Base-by-base conservation (phyloP, 2,888 invertebrate genomes). In the Yponomeuta malinellus region DNA sequence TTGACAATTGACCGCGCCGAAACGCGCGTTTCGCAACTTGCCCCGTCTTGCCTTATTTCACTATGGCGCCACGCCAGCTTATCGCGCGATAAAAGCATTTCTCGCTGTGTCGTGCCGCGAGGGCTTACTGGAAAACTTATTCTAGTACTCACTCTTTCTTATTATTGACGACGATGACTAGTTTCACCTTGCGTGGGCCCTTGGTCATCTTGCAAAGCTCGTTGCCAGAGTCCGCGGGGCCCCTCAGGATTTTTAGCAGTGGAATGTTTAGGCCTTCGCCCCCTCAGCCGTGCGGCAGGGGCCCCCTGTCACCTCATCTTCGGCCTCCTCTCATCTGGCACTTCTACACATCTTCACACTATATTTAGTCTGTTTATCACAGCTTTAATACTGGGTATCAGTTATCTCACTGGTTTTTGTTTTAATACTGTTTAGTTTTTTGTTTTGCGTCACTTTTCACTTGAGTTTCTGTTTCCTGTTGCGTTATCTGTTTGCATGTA, bases 161-260 rank as follows among this genome's bases (percentile, higher is more conserved):
- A 88, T 92, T 93, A 90, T 93, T 93, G 87, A 93, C 93, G 85
- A 93, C 93, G 90, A 93, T 93, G 90, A 93, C 93, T 88, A 93
- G 91, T 77, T 93, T 93, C 81, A 93, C 93, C 85, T 93, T 93
- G 86, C 93, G 87, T 87, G 93, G 93, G 90, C 93, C 93, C 92
- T 93, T 93, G 82, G 93, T 93, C 93, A 93, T 93, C 87, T 89
- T 93, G 92, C 90, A 91, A 81, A 84, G 80, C 80, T 89, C 90
- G 83, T 89, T 89, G 83, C 86, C 84, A 73, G 78, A 81, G 77
- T 89, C 89, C 83, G 78, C 77, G 76, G 92, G 92, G 92, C 91
- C 92, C 92, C 89, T 85, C 77, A 90, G 80, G 78, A 92, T 85
- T 88, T 91, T 92, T 87, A 91, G 78, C 83, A 92, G 85, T 80